phyloP scores from a whole-genome alignment of 2,113 vertebrate species.

The Cyanistes caeruleus region DNA sequence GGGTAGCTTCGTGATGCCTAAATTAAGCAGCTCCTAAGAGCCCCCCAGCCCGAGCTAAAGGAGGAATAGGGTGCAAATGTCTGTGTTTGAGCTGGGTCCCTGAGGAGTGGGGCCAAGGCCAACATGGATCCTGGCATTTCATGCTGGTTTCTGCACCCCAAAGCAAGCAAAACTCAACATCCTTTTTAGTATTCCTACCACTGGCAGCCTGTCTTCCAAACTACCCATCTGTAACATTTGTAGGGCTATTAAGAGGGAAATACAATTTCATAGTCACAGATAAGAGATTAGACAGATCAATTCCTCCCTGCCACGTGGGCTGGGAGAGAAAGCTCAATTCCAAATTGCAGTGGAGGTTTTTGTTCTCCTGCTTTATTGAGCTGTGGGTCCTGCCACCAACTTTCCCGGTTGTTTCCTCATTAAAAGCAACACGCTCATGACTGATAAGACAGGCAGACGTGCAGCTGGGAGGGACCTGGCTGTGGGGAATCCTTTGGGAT shows the following conservation, averaged over 20 bases:
- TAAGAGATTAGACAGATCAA: slow-evolving; percentile 74
- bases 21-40: background rate
- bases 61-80: accelerated
- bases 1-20: background rate
- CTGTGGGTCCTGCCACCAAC: background rate
- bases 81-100: accelerated
- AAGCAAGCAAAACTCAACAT: background rate
- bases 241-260: slow-evolving; percentile 72
- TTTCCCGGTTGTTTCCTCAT: background rate
- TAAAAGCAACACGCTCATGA: background rate
- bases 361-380: slow-evolving; percentile 7
- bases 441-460: background rate
- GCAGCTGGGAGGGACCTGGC: background rate
- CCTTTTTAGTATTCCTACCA: slow-evolving; percentile 18
- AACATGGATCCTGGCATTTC: background rate
- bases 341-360: background rate
- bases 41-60: background rate
- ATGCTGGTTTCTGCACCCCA: background rate
- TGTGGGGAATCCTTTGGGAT: background rate
- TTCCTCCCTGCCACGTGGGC: background rate
- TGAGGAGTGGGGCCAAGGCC: background rate
- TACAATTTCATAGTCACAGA: slow-evolving; percentile 76
- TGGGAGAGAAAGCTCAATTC: background rate
- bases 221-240: slow-evolving; percentile 65
- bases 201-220: background rate